These are phyloP conservation scores for Orussus abietinus DNA, from an alignment of 1,140 invertebrate species.

Conservation along the genomic window DNA sequence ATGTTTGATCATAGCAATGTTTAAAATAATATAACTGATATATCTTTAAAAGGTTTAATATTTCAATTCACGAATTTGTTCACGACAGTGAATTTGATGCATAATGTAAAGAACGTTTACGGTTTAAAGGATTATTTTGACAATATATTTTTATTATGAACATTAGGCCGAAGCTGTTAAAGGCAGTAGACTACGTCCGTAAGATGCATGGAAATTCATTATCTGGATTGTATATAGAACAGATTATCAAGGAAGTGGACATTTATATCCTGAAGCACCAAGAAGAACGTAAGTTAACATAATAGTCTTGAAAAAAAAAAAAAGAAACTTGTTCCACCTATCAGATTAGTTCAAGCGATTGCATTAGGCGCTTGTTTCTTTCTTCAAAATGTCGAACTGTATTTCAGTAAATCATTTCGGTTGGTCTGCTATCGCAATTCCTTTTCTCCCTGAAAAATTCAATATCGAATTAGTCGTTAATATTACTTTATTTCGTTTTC, in stretches of 20 bases:
- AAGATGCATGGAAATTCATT: conserved; percentile 23
- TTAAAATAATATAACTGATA: neutral
- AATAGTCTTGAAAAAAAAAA: conserved; percentile 5
- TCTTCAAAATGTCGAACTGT: neutral
- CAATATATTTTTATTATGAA: no score
- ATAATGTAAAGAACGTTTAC: conserved; percentile 18
- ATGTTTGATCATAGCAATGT: neutral
- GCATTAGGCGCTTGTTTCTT: neutral
- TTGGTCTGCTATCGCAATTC: no score
- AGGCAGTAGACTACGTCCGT: no score
- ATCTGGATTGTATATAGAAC: conserved; percentile 8
- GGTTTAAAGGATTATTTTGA: no score
- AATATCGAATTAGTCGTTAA: conserved; percentile 6
- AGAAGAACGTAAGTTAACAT: conserved; percentile 15
- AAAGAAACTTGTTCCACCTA: conserved; percentile 2
- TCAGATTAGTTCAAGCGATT: neutral
- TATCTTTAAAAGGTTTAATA: no score
- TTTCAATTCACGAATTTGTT: conserved; percentile 1
- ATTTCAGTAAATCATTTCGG: neutral
- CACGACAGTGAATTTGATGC: conserved; percentile 23
- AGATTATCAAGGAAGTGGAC: conserved; percentile 22
- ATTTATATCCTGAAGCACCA: conserved; percentile 10
- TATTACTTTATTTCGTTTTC: conserved; percentile 7
- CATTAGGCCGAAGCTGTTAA: no score
- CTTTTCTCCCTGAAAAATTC: neutral